Percentiles rank a stretch among this genome's conserved stretches.
Evolutionary conservation across 2,888 invertebrate species (phyloP).

Genomic region (Alitta virens): DNA sequence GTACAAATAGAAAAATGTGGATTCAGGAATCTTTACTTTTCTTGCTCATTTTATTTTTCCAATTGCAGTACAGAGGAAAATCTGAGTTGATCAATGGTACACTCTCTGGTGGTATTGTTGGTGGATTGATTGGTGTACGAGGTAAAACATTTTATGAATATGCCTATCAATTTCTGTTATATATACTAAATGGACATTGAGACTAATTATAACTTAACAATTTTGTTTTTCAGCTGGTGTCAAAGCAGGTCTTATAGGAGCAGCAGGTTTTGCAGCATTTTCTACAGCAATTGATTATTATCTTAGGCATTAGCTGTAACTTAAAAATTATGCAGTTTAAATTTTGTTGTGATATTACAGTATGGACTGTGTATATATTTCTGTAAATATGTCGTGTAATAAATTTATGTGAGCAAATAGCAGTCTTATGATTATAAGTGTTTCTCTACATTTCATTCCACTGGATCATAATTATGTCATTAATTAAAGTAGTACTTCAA

Average conservation of each 20-base stretch:
- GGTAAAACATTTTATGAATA: constrained; percentile 39
- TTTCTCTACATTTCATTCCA: no score
- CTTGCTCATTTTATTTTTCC: neutral
- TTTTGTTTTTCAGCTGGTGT: constrained; percentile 74
- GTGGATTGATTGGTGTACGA: constrained; percentile 73
- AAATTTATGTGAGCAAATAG: no score
- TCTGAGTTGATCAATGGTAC: constrained; percentile 97
- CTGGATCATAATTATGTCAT: no score
- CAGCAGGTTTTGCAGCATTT: constrained; percentile 95
- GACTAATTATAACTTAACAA: neutral
- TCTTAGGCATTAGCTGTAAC: constrained; percentile 62
- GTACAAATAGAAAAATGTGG: no score
- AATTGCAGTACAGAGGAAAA: constrained; percentile 72
- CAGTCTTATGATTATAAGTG: no score
- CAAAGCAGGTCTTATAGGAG: constrained; percentile 89
- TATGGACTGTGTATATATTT: no score
- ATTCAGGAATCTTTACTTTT: no score
- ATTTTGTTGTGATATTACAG: neutral
- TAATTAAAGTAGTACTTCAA: no score
- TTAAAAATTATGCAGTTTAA: neutral
- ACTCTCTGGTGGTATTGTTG: constrained; percentile 89
- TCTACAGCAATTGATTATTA: constrained; percentile 96
- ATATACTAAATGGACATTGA: neutral
- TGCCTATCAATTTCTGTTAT: neutral
- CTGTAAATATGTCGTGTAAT: no score